These are phyloP conservation scores for Spisula solida DNA, from an alignment of 2,888 invertebrate genomes.

Conservation along the genomic window DNA sequence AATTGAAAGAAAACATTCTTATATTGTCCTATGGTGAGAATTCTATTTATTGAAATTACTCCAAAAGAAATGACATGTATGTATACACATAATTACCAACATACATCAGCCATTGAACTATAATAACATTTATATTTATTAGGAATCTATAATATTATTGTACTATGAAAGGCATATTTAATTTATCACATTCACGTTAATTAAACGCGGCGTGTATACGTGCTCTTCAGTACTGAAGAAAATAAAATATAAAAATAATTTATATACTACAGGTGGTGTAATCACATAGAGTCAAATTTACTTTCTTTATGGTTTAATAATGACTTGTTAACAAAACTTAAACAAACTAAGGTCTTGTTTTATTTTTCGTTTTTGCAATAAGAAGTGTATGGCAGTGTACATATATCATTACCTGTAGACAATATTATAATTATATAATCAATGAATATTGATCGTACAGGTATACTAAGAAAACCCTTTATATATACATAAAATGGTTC, in stretches of 20 bases:
- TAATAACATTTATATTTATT: background rate
- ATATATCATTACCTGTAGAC: background rate
- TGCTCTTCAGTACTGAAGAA: no score
- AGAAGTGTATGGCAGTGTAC: background rate
- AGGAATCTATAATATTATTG: background rate
- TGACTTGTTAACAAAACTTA: background rate
- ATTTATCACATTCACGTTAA: background rate
- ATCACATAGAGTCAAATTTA: background rate
- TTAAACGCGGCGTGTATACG: background rate
- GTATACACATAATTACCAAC: no score
- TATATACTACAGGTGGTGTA: background rate
- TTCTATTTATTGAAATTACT: no score
- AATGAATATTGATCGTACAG: no score
- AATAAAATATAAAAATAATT: background rate
- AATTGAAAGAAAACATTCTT: no score
- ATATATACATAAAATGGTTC: no score
- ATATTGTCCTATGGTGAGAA: no score
- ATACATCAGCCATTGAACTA: background rate
- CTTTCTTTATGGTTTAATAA: background rate
- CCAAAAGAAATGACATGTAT: no score
- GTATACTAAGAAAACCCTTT: no score
- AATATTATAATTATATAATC: background rate
- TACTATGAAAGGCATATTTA: background rate
- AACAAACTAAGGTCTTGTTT: background rate
- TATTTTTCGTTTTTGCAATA: background rate